Conservation (phyloP, 2,113 vertebrate genomes). For the Tretioscincus oriximinensis region DNA sequence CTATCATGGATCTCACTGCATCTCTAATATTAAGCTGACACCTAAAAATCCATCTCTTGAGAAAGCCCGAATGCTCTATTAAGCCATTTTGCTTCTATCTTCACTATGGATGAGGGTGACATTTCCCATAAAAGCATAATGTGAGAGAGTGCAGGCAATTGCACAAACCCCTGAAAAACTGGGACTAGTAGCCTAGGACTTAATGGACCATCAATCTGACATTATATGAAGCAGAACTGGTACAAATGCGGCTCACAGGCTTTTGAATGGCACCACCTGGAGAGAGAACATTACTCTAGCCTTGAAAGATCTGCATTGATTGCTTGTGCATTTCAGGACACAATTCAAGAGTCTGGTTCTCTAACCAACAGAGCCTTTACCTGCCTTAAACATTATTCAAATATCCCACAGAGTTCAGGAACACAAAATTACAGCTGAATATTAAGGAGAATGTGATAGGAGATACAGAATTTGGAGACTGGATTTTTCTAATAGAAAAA, state of each 20-base stretch:
- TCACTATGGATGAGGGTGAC: neutral
- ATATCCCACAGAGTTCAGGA: too few species aligned
- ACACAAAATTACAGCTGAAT: too few species aligned
- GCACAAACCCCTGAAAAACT: neutral
- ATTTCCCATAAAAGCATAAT: neutral
- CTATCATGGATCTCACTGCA: too few species aligned
- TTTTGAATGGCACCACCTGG: neutral
- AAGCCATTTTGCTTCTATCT: neutral
- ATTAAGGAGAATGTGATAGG: too few species aligned
- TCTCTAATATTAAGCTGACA: too few species aligned
- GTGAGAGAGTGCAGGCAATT: neutral
- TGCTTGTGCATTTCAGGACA: neutral
- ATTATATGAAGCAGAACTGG: neutral
- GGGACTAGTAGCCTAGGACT: neutral
- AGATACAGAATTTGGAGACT: too few species aligned
- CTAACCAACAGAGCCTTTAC: too few species aligned
- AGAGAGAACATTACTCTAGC: neutral
- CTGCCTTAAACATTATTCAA: too few species aligned
- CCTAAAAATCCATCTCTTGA: neutral
- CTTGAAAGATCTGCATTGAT: neutral
- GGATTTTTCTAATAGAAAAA: too few species aligned
- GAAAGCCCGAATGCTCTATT: neutral
- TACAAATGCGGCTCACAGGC: neutral
- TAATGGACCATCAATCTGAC: neutral
- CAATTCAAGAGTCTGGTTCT: neutral